Percentiles rank a stretch among this genome's conserved stretches.
Conservation (phyloP, 2,888 invertebrate genomes). For the Pegoplata infirma region DNA sequence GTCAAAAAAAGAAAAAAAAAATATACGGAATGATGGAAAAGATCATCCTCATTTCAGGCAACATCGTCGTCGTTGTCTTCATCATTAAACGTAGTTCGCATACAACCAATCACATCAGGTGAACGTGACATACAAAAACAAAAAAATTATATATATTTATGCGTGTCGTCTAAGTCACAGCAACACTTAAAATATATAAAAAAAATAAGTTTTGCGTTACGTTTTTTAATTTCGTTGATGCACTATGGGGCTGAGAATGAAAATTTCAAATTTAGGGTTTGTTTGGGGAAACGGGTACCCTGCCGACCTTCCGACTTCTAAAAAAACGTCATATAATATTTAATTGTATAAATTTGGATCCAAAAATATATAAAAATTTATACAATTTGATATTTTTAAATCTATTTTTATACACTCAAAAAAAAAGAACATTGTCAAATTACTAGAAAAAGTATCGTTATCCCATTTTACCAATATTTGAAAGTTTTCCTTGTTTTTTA, state of each 20-base stretch:
- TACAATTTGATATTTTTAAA: no score
- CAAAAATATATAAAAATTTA: no score
- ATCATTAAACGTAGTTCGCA: slow-evolving; percentile 33
- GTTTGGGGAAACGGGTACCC: background rate
- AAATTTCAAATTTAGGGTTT: no score
- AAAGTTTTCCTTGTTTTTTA: no score
- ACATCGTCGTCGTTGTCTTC: slow-evolving; percentile 22
- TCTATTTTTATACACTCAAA: no score
- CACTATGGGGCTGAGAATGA: background rate
- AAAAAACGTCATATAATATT: no score
- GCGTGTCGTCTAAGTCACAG: slow-evolving; percentile 46
- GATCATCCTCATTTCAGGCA: slow-evolving; percentile 49
- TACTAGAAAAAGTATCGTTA: no score
- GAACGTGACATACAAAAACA: slow-evolving; percentile 46
- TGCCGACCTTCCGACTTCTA: no score
- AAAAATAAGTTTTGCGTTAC: background rate
- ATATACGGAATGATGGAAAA: slow-evolving; percentile 48
- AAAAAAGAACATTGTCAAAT: no score
- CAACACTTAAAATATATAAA: slow-evolving; percentile 5
- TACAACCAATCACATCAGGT: slow-evolving; percentile 59
- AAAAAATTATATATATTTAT: slow-evolving; percentile 19
- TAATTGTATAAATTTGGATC: no score
- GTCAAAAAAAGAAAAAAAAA: slow-evolving; percentile 50
- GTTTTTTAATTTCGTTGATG: background rate
- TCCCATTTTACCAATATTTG: no score